Conservation (phyloP, 2,797 vertebrate species). For the Dicrostonyx torquatus region DNA sequence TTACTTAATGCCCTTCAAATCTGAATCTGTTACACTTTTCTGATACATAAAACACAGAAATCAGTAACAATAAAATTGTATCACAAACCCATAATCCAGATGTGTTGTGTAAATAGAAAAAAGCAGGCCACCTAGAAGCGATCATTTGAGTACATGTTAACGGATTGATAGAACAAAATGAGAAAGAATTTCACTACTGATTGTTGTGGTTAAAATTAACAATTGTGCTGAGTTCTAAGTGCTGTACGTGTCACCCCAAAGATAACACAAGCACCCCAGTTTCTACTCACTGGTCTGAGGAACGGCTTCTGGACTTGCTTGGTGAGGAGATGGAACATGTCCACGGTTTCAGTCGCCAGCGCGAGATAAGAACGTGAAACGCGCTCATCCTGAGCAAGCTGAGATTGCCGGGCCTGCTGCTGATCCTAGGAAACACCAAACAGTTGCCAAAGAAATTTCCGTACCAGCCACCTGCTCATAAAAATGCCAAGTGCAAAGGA, state of each 20-base stretch:
- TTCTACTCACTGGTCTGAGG: slow-evolving; percentile 95
- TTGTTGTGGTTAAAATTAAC: not conserved
- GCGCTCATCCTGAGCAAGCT: slow-evolving; percentile 97
- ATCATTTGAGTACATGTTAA: not conserved
- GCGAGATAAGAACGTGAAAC: slow-evolving; percentile 98
- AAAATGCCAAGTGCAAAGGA: rapidly evolving
- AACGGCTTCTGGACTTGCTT: slow-evolving; percentile 99
- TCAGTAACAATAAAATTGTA: not conserved
- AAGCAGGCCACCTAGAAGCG: not conserved
- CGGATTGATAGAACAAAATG: not conserved
- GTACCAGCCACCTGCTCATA: not conserved
- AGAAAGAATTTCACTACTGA: not conserved
- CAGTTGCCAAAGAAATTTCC: not conserved
- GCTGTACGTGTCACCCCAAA: not conserved
- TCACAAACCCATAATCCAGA: not conserved
- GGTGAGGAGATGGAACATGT: slow-evolving; percentile 99
- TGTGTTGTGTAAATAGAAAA: not conserved
- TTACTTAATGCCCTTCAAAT: not conserved
- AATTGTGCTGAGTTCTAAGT: rapidly evolving
- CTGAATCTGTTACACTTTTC: not conserved
- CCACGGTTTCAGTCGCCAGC: slow-evolving; percentile 97
- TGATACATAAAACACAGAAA: not conserved
- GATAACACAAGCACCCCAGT: not conserved
- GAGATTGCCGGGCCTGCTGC: slow-evolving; percentile 97
- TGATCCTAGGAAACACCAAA: slow-evolving; percentile 90